Evolutionary conservation across 2,113 vertebrate genomes (phyloP), one percentile per base, ranked within the genome.

Genomic region (Sander lucioperca): DNA sequence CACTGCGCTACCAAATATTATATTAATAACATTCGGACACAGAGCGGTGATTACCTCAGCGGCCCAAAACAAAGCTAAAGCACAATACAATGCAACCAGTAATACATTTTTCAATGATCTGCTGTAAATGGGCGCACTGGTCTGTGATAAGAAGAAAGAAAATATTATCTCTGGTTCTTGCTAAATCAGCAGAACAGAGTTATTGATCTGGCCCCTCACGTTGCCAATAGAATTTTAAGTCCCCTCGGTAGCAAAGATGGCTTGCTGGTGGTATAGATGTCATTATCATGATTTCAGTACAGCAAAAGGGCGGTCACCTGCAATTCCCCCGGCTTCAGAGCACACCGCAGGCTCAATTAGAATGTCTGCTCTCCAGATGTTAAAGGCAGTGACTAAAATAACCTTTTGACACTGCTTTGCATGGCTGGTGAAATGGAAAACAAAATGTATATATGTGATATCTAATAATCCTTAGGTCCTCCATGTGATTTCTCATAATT

Each of bases 31-130:
- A 71, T 79, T 91, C 92, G 93, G 89, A 86, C 95, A 94, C 94
- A 94, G 95, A 94, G 92, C 95, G 94, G 93, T 93, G 95, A 96
- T 96, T 95, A 95, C 87, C 50, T 75, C 74, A 62, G 69, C 72
- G 77, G 69, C 95, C 95, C 94, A 77, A 96, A 96, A 96, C 95
- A 95, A 96, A 94, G 85, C 85, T 77, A 84, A 93, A 94, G 92
- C 93, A 95, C 74, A 83, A 91, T 90, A 91, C 94, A 92, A 89
- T 94, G 92, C 93, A 93, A 94, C 95, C 96, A 94, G 95, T 96
- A 95, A 96, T 96, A 95, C 92, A 95, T 96, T 97, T 93, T 96
- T 95, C 96, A 97, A 96, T 96, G 96, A 97, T 97, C 95, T 95
- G 71, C 89, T 93, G 94, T 94, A 96, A 96, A 96, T 96, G 87